Percentiles rank a stretch among this genome's conserved stretches.
These are phyloP conservation scores for Ectemnius lituratus DNA, from an alignment of 2,888 invertebrate species.

Conservation along the genomic window DNA sequence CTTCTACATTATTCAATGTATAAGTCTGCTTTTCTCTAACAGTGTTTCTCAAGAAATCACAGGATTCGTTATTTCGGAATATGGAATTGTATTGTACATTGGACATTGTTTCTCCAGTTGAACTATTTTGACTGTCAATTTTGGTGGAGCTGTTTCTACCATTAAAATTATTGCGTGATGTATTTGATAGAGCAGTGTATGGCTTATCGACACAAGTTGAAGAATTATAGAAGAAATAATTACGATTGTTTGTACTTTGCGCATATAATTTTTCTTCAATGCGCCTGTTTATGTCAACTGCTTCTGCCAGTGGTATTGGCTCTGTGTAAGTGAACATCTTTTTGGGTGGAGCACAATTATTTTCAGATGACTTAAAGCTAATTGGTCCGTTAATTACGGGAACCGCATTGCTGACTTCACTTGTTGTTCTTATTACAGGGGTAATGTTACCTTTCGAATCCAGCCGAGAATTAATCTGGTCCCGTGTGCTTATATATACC, in stretches of 20 bases:
- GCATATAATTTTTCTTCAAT: slow-evolving; percentile 74
- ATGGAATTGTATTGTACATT: slow-evolving; percentile 7
- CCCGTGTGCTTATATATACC: slow-evolving; percentile 56
- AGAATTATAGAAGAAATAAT: slow-evolving; percentile 62
- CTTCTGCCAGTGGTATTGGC: slow-evolving; percentile 72
- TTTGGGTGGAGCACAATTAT: slow-evolving; percentile 60
- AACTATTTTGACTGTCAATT: slow-evolving; percentile 17
- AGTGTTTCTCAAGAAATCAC: background rate
- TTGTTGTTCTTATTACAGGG: slow-evolving; percentile 70
- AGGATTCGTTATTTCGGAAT: slow-evolving; percentile 9
- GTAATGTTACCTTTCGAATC: slow-evolving; percentile 71
- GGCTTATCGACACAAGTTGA: slow-evolving; percentile 43
- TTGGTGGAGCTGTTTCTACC: slow-evolving; percentile 11
- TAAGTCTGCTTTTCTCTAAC: slow-evolving; percentile 4
- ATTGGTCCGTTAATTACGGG: slow-evolving; percentile 80
- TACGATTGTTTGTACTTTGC: slow-evolving; percentile 63
- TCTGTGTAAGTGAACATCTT: slow-evolving; percentile 71
- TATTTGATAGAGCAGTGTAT: slow-evolving; percentile 15
- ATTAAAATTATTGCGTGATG: slow-evolving; percentile 24
- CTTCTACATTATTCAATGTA: background rate
- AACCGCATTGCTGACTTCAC: slow-evolving; percentile 73
- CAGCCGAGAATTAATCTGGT: slow-evolving; percentile 67
- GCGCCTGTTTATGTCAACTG: slow-evolving; percentile 71
- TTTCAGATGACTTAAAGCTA: slow-evolving; percentile 62
- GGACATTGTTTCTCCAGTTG: slow-evolving; percentile 17